These are phyloP conservation scores for Tipula lateralis DNA, from an alignment of 2,888 invertebrate genomes.

Conservation along the genomic window DNA sequence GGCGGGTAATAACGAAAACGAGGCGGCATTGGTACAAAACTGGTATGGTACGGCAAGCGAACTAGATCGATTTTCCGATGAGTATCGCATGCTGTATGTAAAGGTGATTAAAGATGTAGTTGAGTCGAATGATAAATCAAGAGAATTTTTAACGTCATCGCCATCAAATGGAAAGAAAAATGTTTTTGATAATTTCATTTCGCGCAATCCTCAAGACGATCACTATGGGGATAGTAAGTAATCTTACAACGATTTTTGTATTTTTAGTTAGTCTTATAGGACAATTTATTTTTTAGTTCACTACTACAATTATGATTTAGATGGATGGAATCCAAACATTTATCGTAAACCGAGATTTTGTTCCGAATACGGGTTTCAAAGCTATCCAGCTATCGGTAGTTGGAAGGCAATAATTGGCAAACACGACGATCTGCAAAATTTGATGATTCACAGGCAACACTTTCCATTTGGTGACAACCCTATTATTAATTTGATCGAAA, in stretches of 20 bases:
- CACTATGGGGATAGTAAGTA: constrained; percentile 77
- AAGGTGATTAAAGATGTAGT: constrained; percentile 66
- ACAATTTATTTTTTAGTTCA: constrained; percentile 57
- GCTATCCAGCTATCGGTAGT: constrained; percentile 70
- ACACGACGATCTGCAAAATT: constrained; percentile 56
- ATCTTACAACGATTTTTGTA: background rate
- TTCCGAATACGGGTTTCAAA: constrained; percentile 95
- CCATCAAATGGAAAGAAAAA: constrained; percentile 83
- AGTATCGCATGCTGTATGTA: constrained; percentile 81
- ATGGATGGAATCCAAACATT: constrained; percentile 74
- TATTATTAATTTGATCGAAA: constrained; percentile 57
- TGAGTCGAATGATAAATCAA: constrained; percentile 55
- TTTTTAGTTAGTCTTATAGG: background rate
- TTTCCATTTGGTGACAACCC: constrained; percentile 66
- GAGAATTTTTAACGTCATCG: constrained; percentile 78
- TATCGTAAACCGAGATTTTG: constrained; percentile 82
- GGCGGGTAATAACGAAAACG: constrained; percentile 98
- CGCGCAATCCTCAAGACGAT: constrained; percentile 69
- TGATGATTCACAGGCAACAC: constrained; percentile 80
- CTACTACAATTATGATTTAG: constrained; percentile 77
- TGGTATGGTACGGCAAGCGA: constrained; percentile 65
- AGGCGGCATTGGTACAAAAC: constrained; percentile 75
- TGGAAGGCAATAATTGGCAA: constrained; percentile 57
- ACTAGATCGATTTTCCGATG: constrained; percentile 58
- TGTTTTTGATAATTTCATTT: constrained; percentile 70